Conservation (phyloP, 2,888 invertebrate species). For the Byasa hedistus region DNA sequence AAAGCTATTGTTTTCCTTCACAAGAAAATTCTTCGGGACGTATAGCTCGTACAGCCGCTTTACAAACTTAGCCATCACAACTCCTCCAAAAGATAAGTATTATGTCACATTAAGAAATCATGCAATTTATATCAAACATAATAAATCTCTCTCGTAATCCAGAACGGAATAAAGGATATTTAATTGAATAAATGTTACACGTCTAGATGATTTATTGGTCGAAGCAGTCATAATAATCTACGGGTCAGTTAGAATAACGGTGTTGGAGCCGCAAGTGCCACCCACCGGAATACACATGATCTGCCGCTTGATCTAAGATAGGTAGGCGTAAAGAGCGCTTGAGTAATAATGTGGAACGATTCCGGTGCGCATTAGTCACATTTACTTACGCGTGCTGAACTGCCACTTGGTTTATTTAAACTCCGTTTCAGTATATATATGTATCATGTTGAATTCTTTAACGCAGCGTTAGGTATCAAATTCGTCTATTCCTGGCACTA, state of each 20-base stretch:
- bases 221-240: constrained; percentile 18
- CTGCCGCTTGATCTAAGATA: constrained; percentile 20
- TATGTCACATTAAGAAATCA: neutral
- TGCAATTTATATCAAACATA: neutral
- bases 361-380: constrained; percentile 28
- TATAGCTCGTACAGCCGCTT: too few species aligned
- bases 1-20: too few species aligned
- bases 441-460: neutral
- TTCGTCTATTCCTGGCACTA: neutral
- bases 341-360: constrained; percentile 29
- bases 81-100: neutral
- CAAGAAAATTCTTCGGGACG: too few species aligned
- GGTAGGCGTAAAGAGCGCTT: constrained; percentile 29
- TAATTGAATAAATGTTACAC: constrained; percentile 1
- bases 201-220: constrained; percentile 12
- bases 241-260: constrained; percentile 28
- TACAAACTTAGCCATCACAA: too few species aligned
- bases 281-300: constrained; percentile 21
- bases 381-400: constrained; percentile 24
- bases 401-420: constrained; percentile 22
- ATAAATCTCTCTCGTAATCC: neutral
- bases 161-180: neutral
- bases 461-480: neutral
- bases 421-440: neutral
- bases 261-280: constrained; percentile 8